These are phyloP conservation scores for Achlya flavicornis DNA, from an alignment of 2,888 invertebrate species.

Conservation along the genomic window DNA sequence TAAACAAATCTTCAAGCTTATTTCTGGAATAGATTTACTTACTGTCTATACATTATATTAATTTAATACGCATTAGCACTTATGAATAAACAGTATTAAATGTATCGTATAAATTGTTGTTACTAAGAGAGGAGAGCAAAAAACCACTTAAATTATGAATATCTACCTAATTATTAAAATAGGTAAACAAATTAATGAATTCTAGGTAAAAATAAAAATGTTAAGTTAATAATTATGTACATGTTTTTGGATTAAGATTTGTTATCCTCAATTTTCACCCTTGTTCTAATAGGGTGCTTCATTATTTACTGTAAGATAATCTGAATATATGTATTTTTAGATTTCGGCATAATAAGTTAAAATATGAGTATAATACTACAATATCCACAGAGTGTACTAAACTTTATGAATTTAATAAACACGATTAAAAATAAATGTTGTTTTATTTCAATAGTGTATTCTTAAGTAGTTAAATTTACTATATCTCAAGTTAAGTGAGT, in stretches of 20 bases:
- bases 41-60: background rate
- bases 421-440: background rate
- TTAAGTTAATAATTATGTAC: background rate
- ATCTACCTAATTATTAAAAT: background rate
- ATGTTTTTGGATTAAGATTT: background rate
- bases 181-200: background rate
- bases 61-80: background rate
- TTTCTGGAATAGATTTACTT: background rate
- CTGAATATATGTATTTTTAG: background rate
- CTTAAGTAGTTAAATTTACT: too few species aligned
- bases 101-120: background rate
- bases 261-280: background rate
- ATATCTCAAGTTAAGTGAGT: too few species aligned
- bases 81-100: background rate
- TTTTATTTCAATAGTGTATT: background rate
- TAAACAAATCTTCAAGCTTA: background rate
- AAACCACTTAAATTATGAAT: background rate
- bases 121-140: background rate
- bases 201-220: background rate
- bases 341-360: background rate
- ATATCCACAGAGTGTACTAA: background rate
- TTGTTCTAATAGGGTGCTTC: background rate
- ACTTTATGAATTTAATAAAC: slow-evolving; percentile 1
- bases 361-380: background rate
- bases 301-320: background rate